A percentile compares a stretch with the other conserved stretches of the same genome.
Evolutionary conservation across 2,797 vertebrate species (phyloP).

Genomic region (Lophius americanus): DNA sequence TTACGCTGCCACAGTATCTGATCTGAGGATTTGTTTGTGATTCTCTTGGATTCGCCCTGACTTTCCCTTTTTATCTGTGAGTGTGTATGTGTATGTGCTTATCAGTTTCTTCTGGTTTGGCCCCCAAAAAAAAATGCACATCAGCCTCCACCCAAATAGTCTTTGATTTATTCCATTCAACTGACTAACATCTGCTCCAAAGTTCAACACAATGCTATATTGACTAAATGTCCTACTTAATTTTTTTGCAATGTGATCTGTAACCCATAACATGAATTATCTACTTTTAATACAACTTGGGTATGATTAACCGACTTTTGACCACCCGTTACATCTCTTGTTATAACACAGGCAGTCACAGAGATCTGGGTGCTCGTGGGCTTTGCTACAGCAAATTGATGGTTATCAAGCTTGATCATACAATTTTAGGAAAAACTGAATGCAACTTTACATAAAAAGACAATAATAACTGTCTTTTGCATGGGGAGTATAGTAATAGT

Average conservation of each 20-base stretch:
- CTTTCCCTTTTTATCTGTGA: slow-evolving; percentile 40
- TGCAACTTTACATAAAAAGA: neutral
- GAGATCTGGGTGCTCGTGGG: neutral
- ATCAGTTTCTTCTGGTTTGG: slow-evolving; percentile 44
- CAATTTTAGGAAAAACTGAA: neutral
- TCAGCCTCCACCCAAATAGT: slow-evolving; percentile 59
- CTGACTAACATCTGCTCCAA: slow-evolving; percentile 34
- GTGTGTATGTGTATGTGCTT: slow-evolving; percentile 14
- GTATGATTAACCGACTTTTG: neutral
- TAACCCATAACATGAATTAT: too few relatives aligned
- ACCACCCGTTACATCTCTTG: neutral
- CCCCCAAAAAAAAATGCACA: slow-evolving; percentile 70
- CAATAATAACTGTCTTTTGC: too few relatives aligned
- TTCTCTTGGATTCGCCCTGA: slow-evolving; percentile 62
- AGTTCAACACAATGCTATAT: neutral
- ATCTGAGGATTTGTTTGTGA: slow-evolving; percentile 74
- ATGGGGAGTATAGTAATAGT: neutral
- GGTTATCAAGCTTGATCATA: neutral
- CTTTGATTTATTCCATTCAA: slow-evolving; percentile 63
- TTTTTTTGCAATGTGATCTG: too few relatives aligned
- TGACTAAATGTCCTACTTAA: too few relatives aligned
- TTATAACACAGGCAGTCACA: neutral
- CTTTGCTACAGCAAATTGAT: neutral
- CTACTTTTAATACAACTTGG: neutral
- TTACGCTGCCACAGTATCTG: slow-evolving; percentile 47